Conservation (phyloP, 2,113 vertebrate species). For the Silurus asotus region DNA sequence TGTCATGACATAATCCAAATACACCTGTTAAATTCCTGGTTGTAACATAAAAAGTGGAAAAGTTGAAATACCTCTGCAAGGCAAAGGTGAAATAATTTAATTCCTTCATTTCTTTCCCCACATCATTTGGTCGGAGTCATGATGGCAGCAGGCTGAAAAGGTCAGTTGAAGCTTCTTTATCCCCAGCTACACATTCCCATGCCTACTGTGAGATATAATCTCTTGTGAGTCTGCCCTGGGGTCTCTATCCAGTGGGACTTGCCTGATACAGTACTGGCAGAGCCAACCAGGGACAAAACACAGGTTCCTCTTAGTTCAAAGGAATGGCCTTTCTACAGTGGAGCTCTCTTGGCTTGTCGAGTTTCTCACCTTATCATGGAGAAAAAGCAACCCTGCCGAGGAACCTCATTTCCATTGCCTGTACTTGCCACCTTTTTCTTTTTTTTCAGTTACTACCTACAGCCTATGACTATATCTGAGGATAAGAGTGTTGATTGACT, state of each 20-base stretch:
- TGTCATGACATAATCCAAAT: not conserved
- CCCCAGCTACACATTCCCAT: not conserved
- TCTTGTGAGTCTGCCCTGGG: not conserved
- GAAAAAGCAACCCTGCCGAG: not conserved
- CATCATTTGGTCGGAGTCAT: not conserved
- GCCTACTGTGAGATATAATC: constrained; percentile 17
- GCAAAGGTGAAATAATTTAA: not conserved
- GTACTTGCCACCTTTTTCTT: not conserved
- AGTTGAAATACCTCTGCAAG: not conserved
- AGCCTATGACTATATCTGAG: not conserved
- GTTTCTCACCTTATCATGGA: not conserved
- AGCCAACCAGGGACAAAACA: not conserved
- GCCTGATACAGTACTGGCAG: not conserved
- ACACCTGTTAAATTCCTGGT: too few relatives aligned
- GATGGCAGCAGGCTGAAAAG: not conserved
- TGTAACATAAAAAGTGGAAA: not conserved
- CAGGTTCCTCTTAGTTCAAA: constrained; percentile 18
- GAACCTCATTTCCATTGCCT: not conserved
- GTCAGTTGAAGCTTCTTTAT: not conserved
- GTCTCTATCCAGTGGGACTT: constrained; percentile 2
- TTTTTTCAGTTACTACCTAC: not conserved
- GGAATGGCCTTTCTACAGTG: not conserved
- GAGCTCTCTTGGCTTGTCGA: not conserved
- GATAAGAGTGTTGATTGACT: not conserved
- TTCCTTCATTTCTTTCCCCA: not conserved